Base-by-base conservation (phyloP, 1,140 invertebrate species). In the Drosophila pallidifrons region DNA sequence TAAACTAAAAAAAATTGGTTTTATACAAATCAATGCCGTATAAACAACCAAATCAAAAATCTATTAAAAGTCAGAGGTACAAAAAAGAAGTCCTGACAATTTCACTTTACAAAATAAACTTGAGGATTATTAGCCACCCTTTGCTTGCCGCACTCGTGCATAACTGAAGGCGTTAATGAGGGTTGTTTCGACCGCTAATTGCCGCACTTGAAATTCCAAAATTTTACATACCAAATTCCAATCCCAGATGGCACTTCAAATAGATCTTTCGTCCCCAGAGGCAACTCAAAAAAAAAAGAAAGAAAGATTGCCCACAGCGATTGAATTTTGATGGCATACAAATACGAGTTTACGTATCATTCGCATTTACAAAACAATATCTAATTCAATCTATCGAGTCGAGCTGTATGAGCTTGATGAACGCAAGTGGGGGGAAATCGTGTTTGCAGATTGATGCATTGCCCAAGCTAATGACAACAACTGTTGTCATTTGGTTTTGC, bases 391-490 rank as follows among this genome's bases (percentile, higher is more conserved):
- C 25, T 30, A 52, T 52, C 51, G 28, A 52, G 6, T 32, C 11
- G 5, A 20, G 20, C 20, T 20, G 20, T 20, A 20, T 28, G 11
- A 8, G 11, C 25, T 51, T 51, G 38, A 41, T 41, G 38, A 41
- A 41, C 38, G 38, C 38, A 41, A 20, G 2, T 20, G 20, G 11
- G 7, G 38, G 38, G 10, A 7, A 41, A n/a, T n/a, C 8, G 6
- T 46, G 46, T 11, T 20, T 16, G 30, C 58, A 32, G 32, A 61
- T 60, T 52, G 57, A 51, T 32, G 47, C 47, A 52, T 30, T 30
- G 32, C 46, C 55, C 16, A 15, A 61, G 81, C 75, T 86, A 86
- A 86, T 86, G 82, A 86, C 75, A 86, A 79, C 82, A 79, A 79
- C 82, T 82, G 82, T 71, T 87, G 75, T 81, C 69, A 73, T 87